These are phyloP conservation scores for Oithona nana DNA, from an alignment of 2,888 invertebrate species.

Conservation along the genomic window DNA sequence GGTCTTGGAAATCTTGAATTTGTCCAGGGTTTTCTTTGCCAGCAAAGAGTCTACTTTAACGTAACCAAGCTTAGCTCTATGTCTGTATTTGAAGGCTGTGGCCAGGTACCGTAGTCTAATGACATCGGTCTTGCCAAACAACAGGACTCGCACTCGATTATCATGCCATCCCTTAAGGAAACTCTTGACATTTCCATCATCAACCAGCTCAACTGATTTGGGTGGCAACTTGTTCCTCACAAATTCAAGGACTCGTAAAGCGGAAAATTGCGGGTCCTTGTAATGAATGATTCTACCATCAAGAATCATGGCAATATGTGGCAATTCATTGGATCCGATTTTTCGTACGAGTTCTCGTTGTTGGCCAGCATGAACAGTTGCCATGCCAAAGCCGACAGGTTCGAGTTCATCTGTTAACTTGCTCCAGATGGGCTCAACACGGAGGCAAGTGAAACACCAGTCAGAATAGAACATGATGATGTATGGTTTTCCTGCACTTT, in stretches of 20 bases:
- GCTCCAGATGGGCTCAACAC: conserved; percentile 66
- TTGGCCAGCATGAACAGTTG: conserved; percentile 48
- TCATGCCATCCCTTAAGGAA: conserved; percentile 78
- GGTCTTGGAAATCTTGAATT: conserved; percentile 50
- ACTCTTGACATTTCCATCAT: conserved; percentile 46
- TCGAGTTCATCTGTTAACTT: conserved; percentile 67
- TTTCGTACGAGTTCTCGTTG: conserved; percentile 55
- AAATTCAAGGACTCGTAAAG: conserved; percentile 42
- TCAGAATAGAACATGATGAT: conserved; percentile 78
- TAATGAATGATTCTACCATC: conserved; percentile 69
- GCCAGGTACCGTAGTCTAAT: conserved; percentile 67
- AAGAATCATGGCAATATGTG: conserved; percentile 56
- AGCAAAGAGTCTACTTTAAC: conserved; percentile 42
- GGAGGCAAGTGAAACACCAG: conserved; percentile 81
- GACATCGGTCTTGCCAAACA: conserved; percentile 45
- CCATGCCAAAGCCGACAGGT: conserved; percentile 44
- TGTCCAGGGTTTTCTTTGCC: conserved; percentile 40
- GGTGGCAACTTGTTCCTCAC: conserved; percentile 68
- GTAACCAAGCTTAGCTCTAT: conserved; percentile 70
- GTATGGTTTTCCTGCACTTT: conserved; percentile 60
- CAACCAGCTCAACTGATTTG: conserved; percentile 47
- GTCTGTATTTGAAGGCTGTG: conserved; percentile 66
- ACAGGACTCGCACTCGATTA: conserved; percentile 70
- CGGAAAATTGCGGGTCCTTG: conserved; percentile 40
- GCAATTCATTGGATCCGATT: conserved; percentile 58